Conservation (phyloP, 1,140 invertebrate genomes). For the Goniozus legneri region DNA sequence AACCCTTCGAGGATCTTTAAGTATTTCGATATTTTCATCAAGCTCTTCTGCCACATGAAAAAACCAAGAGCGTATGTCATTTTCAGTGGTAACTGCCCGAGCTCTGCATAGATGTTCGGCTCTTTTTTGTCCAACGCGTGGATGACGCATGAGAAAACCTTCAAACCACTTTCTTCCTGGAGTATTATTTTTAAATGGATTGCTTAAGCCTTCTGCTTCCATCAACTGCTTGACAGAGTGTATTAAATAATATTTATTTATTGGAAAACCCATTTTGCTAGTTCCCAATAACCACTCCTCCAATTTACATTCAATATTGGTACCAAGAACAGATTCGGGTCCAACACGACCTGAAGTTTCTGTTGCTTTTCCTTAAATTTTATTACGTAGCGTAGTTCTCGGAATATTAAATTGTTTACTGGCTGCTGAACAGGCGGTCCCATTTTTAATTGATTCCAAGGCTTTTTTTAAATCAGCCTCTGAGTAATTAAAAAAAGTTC, state of each 20-base stretch:
- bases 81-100: conserved; percentile 20
- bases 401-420: conserved; percentile 12
- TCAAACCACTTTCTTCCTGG: conserved; percentile 27
- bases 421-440: conserved; percentile 1
- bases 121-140: conserved; percentile 18
- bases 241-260: conserved; percentile 22
- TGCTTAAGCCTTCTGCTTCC: conserved; percentile 7
- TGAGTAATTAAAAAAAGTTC: conserved; percentile 7
- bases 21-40: conserved; percentile 18
- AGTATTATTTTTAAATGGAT: conserved; percentile 18
- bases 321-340: conserved; percentile 16
- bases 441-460: conserved; percentile 6
- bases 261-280: conserved; percentile 24
- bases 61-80: conserved; percentile 27
- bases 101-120: conserved; percentile 25
- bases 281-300: conserved; percentile 13
- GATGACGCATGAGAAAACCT: conserved; percentile 24
- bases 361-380: conserved; percentile 8
- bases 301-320: conserved; percentile 15
- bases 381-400: too few species aligned
- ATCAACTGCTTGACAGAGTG: conserved; percentile 23
- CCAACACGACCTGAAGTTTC: conserved; percentile 12
- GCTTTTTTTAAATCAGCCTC: conserved; percentile 7
- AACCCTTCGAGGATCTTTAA: conserved; percentile 25
- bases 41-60: conserved; percentile 16